phyloP scores from a whole-genome alignment of 2,113 vertebrate species.

The Charina bottae region DNA sequence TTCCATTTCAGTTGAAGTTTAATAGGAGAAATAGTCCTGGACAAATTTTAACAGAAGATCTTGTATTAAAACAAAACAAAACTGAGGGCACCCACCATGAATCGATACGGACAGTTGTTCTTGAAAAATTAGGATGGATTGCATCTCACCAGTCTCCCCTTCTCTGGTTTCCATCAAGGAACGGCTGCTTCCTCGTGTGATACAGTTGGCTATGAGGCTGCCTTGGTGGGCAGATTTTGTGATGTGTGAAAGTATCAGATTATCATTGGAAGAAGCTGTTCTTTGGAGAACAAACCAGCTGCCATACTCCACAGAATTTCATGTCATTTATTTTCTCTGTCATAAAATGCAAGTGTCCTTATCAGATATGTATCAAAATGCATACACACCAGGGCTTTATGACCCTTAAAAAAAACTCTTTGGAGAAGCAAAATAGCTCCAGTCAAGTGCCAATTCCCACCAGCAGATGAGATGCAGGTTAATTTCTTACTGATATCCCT shows the following conservation, averaged over 20 bases:
- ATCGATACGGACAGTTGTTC: background rate
- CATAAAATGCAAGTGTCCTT: slow-evolving; percentile 24
- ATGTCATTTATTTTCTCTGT: slow-evolving; percentile 32
- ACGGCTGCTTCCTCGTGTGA: slow-evolving; percentile 9
- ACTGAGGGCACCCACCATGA: background rate
- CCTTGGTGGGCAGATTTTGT: slow-evolving; percentile 13
- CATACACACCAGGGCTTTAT: background rate
- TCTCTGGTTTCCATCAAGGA: background rate
- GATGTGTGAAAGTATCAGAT: slow-evolving; percentile 30
- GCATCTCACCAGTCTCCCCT: background rate
- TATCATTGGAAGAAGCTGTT: slow-evolving; percentile 10
- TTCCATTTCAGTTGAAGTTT: background rate
- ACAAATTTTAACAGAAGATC: background rate
- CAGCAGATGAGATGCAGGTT: background rate
- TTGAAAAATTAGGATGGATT: background rate
- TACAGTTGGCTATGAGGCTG: background rate
- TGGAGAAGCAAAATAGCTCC: slow-evolving; percentile 12
- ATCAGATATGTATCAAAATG: background rate
- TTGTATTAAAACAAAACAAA: background rate
- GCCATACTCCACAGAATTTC: slow-evolving; percentile 41
- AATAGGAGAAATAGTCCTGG: background rate
- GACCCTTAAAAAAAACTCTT: slow-evolving; percentile 6
- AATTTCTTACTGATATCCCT: background rate
- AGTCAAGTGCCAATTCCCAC: background rate
- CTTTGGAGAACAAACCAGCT: slow-evolving; percentile 23